Evolutionary conservation across 2,113 vertebrate species (phyloP).

Genomic region (Nymphicus hollandicus): DNA sequence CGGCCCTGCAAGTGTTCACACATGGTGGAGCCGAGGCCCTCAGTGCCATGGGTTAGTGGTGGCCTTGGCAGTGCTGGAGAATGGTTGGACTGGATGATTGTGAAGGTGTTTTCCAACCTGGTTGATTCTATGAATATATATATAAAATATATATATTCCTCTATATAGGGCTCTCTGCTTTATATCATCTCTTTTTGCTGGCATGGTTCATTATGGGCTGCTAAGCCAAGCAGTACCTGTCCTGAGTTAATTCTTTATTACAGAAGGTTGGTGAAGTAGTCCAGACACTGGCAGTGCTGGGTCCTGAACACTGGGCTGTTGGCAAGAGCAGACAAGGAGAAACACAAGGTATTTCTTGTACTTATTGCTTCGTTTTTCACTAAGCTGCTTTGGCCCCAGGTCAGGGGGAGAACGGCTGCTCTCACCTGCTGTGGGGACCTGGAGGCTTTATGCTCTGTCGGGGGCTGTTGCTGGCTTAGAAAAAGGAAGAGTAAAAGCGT

Average conservation of each 20-base stretch:
- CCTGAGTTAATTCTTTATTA: background rate
- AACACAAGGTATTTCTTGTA: background rate
- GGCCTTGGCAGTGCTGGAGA: background rate
- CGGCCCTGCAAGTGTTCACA: background rate
- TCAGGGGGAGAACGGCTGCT: background rate
- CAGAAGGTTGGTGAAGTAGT: background rate
- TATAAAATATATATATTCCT: background rate
- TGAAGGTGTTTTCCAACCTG: background rate
- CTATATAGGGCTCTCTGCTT: background rate
- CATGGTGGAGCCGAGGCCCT: background rate
- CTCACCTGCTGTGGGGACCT: background rate
- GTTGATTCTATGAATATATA: background rate
- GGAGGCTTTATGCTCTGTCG: background rate
- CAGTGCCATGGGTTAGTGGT: background rate
- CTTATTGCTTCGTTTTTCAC: accelerated
- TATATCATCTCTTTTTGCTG: background rate
- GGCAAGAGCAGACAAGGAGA: background rate
- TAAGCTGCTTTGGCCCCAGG: background rate
- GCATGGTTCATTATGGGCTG: accelerated
- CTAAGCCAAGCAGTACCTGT: accelerated
- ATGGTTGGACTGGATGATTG: background rate
- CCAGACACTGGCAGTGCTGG: accelerated
- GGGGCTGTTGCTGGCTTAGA: background rate
- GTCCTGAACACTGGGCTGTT: background rate
- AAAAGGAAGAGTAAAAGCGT: background rate